phyloP scores from a whole-genome alignment of 2,888 invertebrate species.

The Ornithoptera priamus region DNA sequence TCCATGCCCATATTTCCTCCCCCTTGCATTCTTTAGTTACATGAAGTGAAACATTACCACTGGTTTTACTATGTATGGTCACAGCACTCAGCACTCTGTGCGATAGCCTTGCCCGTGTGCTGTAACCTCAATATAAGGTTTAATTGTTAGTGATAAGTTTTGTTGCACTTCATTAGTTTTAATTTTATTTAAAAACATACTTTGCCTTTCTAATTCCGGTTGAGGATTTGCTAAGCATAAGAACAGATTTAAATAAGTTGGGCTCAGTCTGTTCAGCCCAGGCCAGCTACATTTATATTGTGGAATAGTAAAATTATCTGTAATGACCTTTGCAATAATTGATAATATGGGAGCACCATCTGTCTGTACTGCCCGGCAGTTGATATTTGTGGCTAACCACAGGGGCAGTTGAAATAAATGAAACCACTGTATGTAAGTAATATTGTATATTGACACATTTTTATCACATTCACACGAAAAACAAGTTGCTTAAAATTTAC shows the following conservation, averaged over 20 bases:
- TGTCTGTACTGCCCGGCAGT: not conserved
- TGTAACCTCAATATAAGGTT: not conserved
- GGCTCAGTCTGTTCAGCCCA: not conserved
- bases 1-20: slow-evolving; percentile 37
- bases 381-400: slow-evolving; percentile 33
- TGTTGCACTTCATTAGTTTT: not conserved
- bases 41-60: no score
- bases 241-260: slow-evolving; percentile 9
- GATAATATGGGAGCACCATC: slow-evolving; percentile 1
- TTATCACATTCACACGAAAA: slow-evolving; percentile 75
- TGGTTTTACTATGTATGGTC: no score
- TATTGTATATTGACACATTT: slow-evolving; percentile 76
- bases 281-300: slow-evolving; percentile 16
- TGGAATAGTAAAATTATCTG: slow-evolving; percentile 3
- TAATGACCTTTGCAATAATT: slow-evolving; percentile 4
- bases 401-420: slow-evolving; percentile 38
- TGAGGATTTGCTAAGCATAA: not conserved
- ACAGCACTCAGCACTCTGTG: no score
- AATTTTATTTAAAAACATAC: not conserved
- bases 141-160: not conserved
- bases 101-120: not conserved
- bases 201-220: not conserved
- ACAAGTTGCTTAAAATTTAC: slow-evolving; percentile 75
- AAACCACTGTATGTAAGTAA: slow-evolving; percentile 65
- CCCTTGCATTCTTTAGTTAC: slow-evolving; percentile 31